Evolutionary conservation across 1,140 invertebrate genomes (phyloP).

Genomic region (Euura lappo): DNA sequence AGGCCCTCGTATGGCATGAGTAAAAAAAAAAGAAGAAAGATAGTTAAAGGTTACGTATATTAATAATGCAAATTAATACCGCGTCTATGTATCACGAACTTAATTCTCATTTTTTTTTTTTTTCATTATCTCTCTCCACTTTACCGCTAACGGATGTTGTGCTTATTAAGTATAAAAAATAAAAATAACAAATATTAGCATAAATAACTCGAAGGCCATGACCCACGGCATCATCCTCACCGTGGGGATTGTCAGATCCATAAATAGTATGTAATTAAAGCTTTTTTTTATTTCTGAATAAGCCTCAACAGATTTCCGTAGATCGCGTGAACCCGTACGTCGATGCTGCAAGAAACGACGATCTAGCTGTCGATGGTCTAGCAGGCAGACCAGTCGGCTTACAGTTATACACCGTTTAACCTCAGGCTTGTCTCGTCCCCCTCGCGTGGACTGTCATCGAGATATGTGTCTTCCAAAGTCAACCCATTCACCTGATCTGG

Average conservation of each 20-base stretch:
- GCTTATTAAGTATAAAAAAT: not conserved
- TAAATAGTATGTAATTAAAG: too few relatives aligned
- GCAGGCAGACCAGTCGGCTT: conserved; percentile 41
- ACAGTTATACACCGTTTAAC: conserved; percentile 39
- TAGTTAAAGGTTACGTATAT: not conserved
- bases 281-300: too few relatives aligned
- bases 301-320: too few relatives aligned
- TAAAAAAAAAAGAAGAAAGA: not conserved
- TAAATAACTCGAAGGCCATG: not conserved
- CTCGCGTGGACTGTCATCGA: conserved; percentile 4
- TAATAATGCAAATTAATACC: not conserved
- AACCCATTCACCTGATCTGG: not conserved
- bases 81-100: not conserved
- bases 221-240: not conserved
- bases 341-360: not conserved
- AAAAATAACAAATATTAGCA: not conserved
- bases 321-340: too few relatives aligned
- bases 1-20: too few relatives aligned
- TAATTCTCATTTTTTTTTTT: not conserved
- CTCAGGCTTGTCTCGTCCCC: conserved; percentile 19
- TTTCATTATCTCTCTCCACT: not conserved
- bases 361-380: conserved; percentile 24
- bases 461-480: not conserved
- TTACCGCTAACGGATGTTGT: not conserved
- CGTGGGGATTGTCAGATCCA: too few relatives aligned